Evolutionary conservation across 2,113 vertebrate genomes (phyloP), one percentile per base, ranked within the genome.

Genomic region (Burhinus bistriatus): DNA sequence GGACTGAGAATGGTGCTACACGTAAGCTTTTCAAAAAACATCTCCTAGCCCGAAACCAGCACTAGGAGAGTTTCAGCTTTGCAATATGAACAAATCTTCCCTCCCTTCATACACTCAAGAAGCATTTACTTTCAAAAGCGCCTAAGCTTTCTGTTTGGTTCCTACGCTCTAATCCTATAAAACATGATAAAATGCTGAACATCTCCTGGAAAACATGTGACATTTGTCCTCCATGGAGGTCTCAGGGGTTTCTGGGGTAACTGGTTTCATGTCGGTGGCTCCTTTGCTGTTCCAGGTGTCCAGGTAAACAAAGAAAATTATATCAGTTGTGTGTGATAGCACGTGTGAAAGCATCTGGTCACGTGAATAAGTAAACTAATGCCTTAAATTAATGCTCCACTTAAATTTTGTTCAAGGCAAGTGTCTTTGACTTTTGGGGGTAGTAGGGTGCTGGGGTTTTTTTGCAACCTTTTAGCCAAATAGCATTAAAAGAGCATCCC

Each of bases 131-230:
- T 77, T 45, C 34, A 45, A 40, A 80, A 88, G 23, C 0, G 2
- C 26, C 17, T 30, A 18, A 2, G 5, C 25, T 80, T 83, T 59
- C 75, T 77, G 16, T 51, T 86, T 11, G 36, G 9, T 58, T 89
- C 38, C 62, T 90, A 32, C 1, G 1, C 15, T 66, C 25, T 44
- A 40, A 38, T 59, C 5, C 11, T 58, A 6, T 40, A 58, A 40
- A 86, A 32, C 18, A 17, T 2, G 12, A 34, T 12, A 59, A 72
- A 40, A 44, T 18, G 5, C 26, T 44, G 61, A 49, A 66, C 2
- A 0, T 11, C 18, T 36, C 12, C 29, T n/a, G 57, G 47, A 38
- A 75, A 59, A 44, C 0, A 0, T 0, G 2, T 0, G 1, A 3
- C 0, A 0, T 71, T 91, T 89, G 27, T 15, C 30, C 21, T 93